These are phyloP conservation scores for Martes martes DNA, from an alignment of 2,113 vertebrate genomes.

Conservation along the genomic window DNA sequence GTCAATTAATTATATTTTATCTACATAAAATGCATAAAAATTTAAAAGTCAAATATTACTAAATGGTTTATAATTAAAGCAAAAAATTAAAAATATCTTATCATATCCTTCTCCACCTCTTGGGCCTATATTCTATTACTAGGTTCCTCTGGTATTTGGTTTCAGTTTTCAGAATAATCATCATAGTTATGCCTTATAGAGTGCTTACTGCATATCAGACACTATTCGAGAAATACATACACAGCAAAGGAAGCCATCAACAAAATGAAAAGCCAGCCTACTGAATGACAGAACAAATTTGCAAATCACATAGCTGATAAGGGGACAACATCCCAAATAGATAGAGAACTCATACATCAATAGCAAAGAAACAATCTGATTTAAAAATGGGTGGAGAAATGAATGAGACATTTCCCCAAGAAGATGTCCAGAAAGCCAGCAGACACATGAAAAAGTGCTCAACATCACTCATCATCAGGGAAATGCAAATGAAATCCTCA, in stretches of 20 bases:
- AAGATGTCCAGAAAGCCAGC: neutral
- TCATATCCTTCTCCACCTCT: neutral
- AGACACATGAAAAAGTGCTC: neutral
- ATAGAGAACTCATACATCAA: neutral
- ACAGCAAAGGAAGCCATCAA: neutral
- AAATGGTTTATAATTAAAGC: neutral
- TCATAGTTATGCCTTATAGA: neutral
- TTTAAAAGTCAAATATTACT: constrained; percentile 30
- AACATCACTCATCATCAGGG: neutral
- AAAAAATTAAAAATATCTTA: neutral
- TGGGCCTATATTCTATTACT: neutral
- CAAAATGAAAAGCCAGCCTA: neutral
- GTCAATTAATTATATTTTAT: constrained; percentile 44
- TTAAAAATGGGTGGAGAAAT: neutral
- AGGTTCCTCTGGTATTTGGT: neutral
- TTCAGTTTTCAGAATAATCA: neutral
- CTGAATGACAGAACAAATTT: neutral
- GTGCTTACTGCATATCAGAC: neutral
- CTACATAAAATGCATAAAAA: neutral
- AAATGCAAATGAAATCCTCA: neutral
- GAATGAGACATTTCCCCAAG: neutral
- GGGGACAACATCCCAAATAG: neutral
- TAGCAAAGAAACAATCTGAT: neutral
- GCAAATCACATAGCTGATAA: neutral
- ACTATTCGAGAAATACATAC: neutral